Percentiles rank a stretch among this genome's conserved stretches.
These are phyloP conservation scores for Cynaeus angustus DNA, from an alignment of 2,888 invertebrate species.

Conservation along the genomic window DNA sequence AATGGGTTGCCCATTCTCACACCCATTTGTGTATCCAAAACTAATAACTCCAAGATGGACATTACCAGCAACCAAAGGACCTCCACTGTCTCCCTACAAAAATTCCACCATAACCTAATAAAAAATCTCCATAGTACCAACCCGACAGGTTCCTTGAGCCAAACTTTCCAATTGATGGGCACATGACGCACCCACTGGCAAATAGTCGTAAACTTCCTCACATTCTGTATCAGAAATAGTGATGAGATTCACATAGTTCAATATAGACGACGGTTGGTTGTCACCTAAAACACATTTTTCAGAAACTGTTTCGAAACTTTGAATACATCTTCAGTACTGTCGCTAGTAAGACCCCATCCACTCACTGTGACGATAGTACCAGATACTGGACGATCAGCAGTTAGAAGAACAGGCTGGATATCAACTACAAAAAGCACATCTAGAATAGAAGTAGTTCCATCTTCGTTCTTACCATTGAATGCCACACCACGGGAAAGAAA, in stretches of 20 bases:
- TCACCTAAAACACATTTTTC: constrained; percentile 7
- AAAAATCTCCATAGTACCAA: not conserved
- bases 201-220: not conserved
- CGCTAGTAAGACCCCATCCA: constrained; percentile 15
- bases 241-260: constrained; percentile 4
- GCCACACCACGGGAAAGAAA: not conserved
- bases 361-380: constrained; percentile 12
- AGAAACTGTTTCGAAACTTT: constrained; percentile 2
- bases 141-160: not conserved
- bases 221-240: not conserved
- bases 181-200: not conserved
- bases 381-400: too few relatives aligned
- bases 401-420: not conserved
- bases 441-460: not conserved
- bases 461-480: constrained; percentile 8
- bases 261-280: not conserved
- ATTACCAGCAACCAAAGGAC: constrained; percentile 11
- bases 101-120: not conserved
- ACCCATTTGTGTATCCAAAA: constrained; percentile 20
- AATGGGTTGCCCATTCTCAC: constrained; percentile 14
- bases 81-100: constrained; percentile 41
- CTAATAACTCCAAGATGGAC: constrained; percentile 32
- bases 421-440: not conserved
- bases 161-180: not conserved
- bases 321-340: not conserved